These are phyloP conservation scores for Tyrannus savana DNA, from an alignment of 2,113 vertebrate genomes.

Conservation along the genomic window DNA sequence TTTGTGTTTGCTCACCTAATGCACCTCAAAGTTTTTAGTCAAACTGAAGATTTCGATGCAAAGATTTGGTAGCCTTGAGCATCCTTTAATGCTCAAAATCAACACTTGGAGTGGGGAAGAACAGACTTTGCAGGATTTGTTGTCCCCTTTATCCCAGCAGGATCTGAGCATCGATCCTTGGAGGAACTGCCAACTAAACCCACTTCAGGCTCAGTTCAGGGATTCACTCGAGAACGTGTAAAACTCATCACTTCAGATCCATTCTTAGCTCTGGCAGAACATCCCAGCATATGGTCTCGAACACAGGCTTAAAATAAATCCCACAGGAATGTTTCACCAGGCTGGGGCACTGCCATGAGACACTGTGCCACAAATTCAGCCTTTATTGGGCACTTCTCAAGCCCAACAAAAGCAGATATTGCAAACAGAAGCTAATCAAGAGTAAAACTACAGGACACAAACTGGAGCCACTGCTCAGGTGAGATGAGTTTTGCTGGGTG, in stretches of 20 bases:
- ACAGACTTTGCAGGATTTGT: not conserved
- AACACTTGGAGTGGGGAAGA: not conserved
- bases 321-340: not conserved
- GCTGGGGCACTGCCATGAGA: not conserved
- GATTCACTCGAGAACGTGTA: not conserved
- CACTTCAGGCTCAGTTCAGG: not conserved
- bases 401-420: not conserved
- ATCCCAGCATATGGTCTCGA: not conserved
- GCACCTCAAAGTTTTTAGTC: not conserved
- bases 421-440: not conserved
- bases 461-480: not conserved
- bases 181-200: not conserved
- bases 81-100: not conserved
- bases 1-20: not conserved
- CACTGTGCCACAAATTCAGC: not conserved
- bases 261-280: constrained; percentile 2
- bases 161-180: not conserved
- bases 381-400: not conserved
- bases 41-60: not conserved
- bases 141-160: not conserved
- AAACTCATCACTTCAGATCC: not conserved
- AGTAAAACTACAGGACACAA: not conserved
- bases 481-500: not conserved
- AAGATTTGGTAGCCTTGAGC: not conserved
- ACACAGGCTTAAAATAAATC: not conserved